These are phyloP conservation scores for Phalangium opilio DNA, from an alignment of 2,888 invertebrate genomes.

Conservation along the genomic window DNA sequence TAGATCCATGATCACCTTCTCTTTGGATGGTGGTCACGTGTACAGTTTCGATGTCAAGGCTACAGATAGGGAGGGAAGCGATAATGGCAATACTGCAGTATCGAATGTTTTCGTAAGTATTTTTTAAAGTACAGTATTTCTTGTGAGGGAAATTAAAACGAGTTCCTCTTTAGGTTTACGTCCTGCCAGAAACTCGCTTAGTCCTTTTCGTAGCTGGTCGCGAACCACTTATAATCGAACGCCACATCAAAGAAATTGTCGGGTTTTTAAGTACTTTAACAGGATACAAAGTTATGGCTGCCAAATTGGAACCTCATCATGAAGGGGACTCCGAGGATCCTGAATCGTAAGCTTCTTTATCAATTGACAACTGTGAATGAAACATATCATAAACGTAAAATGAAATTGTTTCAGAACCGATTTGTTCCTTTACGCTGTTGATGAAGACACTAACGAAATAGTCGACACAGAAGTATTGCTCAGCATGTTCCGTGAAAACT, in stretches of 20 bases:
- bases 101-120: conserved; percentile 61
- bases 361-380: not conserved
- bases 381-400: not conserved
- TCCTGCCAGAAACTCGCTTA: conserved; percentile 63
- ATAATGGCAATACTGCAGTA: conserved; percentile 65
- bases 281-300: conserved; percentile 58
- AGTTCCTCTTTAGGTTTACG: conserved; percentile 47
- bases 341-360: conserved; percentile 42
- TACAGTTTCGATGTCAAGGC: conserved; percentile 78
- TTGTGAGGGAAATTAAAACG: too few species aligned
- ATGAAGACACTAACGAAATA: conserved; percentile 61
- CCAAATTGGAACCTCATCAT: conserved; percentile 58
- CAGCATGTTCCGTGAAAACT: conserved; percentile 21
- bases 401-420: conserved; percentile 50
- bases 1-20: conserved; percentile 51
- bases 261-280: conserved; percentile 54
- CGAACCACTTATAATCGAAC: conserved; percentile 37
- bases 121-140: too few species aligned
- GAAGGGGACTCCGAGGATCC: conserved; percentile 46
- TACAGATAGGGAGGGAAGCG: conserved; percentile 60
- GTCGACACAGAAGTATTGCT: conserved; percentile 50
- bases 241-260: conserved; percentile 26
- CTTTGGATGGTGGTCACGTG: conserved; percentile 52
- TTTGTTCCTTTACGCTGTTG: conserved; percentile 69
- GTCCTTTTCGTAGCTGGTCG: conserved; percentile 60